Evolutionary conservation across 2,797 vertebrate species (phyloP), one percentile per base, ranked within the genome.

Genomic region (Rhodeus uyekii): DNA sequence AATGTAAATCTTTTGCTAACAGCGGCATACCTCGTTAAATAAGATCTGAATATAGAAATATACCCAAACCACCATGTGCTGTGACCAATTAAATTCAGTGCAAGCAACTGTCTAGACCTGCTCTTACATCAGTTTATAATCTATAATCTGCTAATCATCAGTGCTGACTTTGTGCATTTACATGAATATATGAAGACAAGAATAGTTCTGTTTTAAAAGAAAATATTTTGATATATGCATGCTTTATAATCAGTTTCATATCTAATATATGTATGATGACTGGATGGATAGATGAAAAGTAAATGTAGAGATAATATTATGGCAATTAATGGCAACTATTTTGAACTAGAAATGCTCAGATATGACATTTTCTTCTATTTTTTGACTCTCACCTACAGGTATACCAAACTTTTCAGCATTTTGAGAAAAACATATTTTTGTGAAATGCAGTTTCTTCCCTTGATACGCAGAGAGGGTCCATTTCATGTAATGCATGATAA

Each of bases 301-400:
- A n/a, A n/a, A n/a, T n/a, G n/a, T n/a, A n/a, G n/a, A n/a, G n/a
- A n/a, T n/a, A n/a, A n/a, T n/a, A n/a, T n/a, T n/a, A n/a, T n/a
- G n/a, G n/a, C n/a, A n/a, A n/a, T n/a, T n/a, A n/a, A n/a, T n/a
- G n/a, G n/a, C n/a, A n/a, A n/a, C n/a, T n/a, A n/a, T n/a, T n/a
- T n/a, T n/a, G n/a, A n/a, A n/a, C n/a, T n/a, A n/a, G n/a, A n/a
- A n/a, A n/a, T n/a, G n/a, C 44, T 84, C 63, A 80, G 64, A 75
- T 69, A 22, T 74, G 67, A 87, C 80, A 73, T 83, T 76, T 83
- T 48, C 48, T 48, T 24, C 34, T n/a, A 10, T 61, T 27, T 58
- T 12, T 68, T n/a, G n/a, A 83, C 32, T 77, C 64, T 65, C 13
- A 24, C n/a, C 44, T 63, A 39, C 29, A 83, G 34, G 50, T 67